phyloP scores from a whole-genome alignment of 1,140 invertebrate genomes.

The Spodoptera litura region DNA sequence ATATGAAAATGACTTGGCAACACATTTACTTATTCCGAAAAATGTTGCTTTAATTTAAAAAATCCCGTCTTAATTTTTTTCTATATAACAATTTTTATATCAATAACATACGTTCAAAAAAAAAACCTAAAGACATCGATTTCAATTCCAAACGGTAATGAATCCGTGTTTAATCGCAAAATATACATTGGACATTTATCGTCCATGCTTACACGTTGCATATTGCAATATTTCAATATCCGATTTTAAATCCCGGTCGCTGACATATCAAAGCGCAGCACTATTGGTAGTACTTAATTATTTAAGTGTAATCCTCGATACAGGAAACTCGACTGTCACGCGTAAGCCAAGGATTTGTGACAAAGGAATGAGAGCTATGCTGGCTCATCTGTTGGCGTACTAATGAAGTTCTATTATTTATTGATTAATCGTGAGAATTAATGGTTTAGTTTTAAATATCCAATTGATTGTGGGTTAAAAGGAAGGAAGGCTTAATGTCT shows the following conservation, averaged over 20 bases:
- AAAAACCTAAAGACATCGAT: too few species aligned
- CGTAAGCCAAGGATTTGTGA: slow-evolving; percentile 37
- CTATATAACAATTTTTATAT: too few species aligned
- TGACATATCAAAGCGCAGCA: slow-evolving; percentile 6
- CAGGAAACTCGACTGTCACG: slow-evolving; percentile 21
- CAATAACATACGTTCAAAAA: too few species aligned
- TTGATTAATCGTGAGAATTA: slow-evolving; percentile 10
- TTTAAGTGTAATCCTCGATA: slow-evolving; percentile 52
- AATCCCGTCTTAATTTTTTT: too few species aligned
- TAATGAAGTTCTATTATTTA: slow-evolving; percentile 42
- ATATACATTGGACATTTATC: slow-evolving; percentile 9
- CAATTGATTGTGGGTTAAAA: not conserved
- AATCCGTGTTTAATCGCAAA: slow-evolving; percentile 24
- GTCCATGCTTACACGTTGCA: not conserved
- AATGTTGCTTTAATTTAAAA: too few species aligned
- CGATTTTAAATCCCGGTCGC: not conserved
- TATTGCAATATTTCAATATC: slow-evolving; percentile 25
- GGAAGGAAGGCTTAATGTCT: too few species aligned
- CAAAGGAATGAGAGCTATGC: slow-evolving; percentile 38
- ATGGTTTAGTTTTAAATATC: not conserved
- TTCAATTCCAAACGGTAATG: not conserved
- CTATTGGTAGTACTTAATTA: slow-evolving; percentile 46
- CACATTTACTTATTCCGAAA: too few species aligned
- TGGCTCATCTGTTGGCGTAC: slow-evolving; percentile 33
- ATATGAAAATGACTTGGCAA: not conserved